phyloP scores from a whole-genome alignment of 2,113 vertebrate species.

The human (Homo sapiens) region GRCh38 chr4:89519501-89520000 shows the following conservation, averaged over 20 bases:
- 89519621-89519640: not conserved
- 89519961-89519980: not conserved
- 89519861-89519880: not conserved
- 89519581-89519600: not conserved
- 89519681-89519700: not conserved
- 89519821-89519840: not conserved
- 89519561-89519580: not conserved
- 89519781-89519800: not conserved
- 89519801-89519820: not conserved
- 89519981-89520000: not conserved
- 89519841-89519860: not conserved
- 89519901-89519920: not conserved
- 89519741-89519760: not conserved
- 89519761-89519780: not conserved
- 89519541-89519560: not conserved
- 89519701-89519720: slow-evolving; percentile 8
- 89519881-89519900: not conserved
- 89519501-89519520: not conserved
- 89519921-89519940: not conserved
- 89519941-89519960: not conserved
- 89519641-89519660: not conserved
- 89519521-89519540: not conserved
- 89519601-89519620: not conserved
- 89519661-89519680: not conserved
- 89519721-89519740: not conserved